Evolutionary conservation across 2,113 vertebrate genomes (phyloP), one percentile per base, ranked within the genome.

Genomic region (Upupa epops): DNA sequence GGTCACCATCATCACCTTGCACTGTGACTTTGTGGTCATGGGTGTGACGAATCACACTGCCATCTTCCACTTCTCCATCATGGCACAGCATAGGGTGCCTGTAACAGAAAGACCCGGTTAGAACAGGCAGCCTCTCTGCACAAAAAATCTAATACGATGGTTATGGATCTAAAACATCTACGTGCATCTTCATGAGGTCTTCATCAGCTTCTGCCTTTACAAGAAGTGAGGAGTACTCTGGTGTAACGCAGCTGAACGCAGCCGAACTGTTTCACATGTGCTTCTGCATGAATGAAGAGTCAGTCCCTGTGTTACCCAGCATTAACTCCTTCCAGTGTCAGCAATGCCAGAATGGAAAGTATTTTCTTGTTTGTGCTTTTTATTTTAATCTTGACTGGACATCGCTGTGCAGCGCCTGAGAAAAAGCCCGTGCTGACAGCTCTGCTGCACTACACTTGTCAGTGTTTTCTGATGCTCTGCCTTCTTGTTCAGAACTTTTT

Each of bases 21-120:
- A 18, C 17, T 6, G 1, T 25, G 56, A 56, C 31, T 55, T 51
- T 20, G 11, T 26, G 58, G 17, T 72, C 46, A 55, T 0, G 1
- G 65, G 19, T 37, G 11, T 25, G 31, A 49, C 14, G 36, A 77
- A 40, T 36, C 3, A 11, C 0, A 0, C 21, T 24, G 8, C 26
- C 12, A 3, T 25, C 32, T 63, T 29, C 25, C 31, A 32, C 7
- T 11, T 64, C 31, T 81, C 18, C 5, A 9, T 21, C 46, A 48
- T 48, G 46, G 46, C 46, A 48, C 46, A 48, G 46, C 46, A n/a
- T 0, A 0, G 6, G 26, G 56, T n/a, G 56, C 17, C 25, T 28
- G 51, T 36, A 31, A 26, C 6, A 17, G 54, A 60, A 83, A 61
- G 40, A 72, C 3, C 19, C 17, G 29, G 32, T 22, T 5, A 65